Evolutionary conservation across 1,140 invertebrate species (phyloP), one percentile per base, ranked within the genome.

Genomic region (Drosophila gunungcola): DNA sequence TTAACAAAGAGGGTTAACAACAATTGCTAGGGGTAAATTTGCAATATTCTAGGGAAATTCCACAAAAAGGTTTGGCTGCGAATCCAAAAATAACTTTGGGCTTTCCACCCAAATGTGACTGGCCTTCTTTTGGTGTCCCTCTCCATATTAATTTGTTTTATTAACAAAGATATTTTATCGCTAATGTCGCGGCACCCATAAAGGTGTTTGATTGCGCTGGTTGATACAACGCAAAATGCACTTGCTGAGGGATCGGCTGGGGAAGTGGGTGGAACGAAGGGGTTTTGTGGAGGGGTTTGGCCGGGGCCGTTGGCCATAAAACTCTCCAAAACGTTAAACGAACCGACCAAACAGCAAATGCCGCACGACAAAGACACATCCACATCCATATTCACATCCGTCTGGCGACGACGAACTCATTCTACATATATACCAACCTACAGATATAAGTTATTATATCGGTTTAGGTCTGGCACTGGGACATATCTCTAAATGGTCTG

Each of bases 141-240:
- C 64, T 48, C 41, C 27, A 65, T 55, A 78, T 73, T 86, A 82
- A 79, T 83, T 88, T 86, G 83, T 82, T 86, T 86, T 77, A 86
- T 82, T 82, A 88, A 88, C 83, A 88, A 86, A 77, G 64, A 88
- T 83, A 77, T 88, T 88, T 88, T 83, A 89, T 89, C 79, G 67
- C 73, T 73, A 72, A 67, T 80, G 73, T 68, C 63, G 83, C 83
- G 83, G 79, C 79, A 82, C 43, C 64, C 76, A 88, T 79, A 74
- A 88, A 88, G 58, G 72, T 61, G 65, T 78, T 41, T 72, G 64
- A 70, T 70, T 48, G 68, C 51, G 36, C 42, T 48, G 46, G 52
- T 9, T 48, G 42, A 36, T 67, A 79, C 80, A 75, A 76, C 81
- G 67, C 68, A 65, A 86, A 86, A 72, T 86, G 83, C 83, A 88